Evolutionary conservation across 2,113 vertebrate genomes (phyloP), one percentile per base, ranked within the genome.

Genomic region (Lepus europaeus): DNA sequence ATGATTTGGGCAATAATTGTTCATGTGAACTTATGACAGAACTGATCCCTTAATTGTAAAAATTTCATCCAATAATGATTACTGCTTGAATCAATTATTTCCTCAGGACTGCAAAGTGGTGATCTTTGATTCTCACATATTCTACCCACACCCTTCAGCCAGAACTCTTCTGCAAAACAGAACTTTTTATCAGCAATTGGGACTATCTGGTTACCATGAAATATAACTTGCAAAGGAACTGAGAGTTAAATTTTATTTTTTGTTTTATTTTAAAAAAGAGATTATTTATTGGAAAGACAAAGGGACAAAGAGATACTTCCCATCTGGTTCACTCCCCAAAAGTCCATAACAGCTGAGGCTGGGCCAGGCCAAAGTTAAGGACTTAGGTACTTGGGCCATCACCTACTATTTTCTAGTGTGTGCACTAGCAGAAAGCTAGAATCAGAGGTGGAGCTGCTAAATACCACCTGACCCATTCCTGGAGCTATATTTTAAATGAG

Each of bases 1-100:
- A 73, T 39, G 64, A 63, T 93, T 89, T 78, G 31, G 53, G 78
- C 22, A 82, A 39, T 68, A 89, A 68, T 77, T 92, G 76, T 64
- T 92, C 29, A 70, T 19, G 17, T 90, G 68, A 89, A 85, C 17
- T 59, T 72, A 53, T 63, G 36, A 87, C 72, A 45, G 69, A 84
- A 22, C 31, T 33, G 17, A 68, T 78, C 12, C 9, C 49, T 92
- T 79, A 16, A 68, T 5, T 93, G 33, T 61, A 45, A 25, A 93
- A 72, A 27, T 80, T 94, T 90, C n/a, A 83, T 10, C 6, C 4
- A 36, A 36, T 53, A 73, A 84, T 13, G 3, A 31, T 31, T 49
- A 73, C 11, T 70, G 78, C 45, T 61, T 87, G 25, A 96, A 87
- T 89, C 49, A 79, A 17, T 70, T 49, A 85, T 56, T 92, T 91